A percentile compares a stretch with the other conserved stretches of the same genome.
Conservation (phyloP, 2,797 vertebrate species). For the Hylomyscus alleni region DNA sequence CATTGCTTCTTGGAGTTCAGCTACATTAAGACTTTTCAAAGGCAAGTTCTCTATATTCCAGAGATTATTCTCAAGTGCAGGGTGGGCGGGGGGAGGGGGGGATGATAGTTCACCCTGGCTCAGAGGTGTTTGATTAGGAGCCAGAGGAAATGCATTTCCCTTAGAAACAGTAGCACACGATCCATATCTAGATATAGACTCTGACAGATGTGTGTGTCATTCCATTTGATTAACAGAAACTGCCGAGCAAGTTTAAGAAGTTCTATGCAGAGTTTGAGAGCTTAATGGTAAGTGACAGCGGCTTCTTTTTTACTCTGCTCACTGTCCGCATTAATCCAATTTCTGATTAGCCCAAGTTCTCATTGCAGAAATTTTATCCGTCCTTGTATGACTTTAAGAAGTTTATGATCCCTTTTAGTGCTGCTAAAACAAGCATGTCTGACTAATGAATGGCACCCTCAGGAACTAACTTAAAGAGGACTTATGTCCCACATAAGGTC, state of each 20-base stretch:
- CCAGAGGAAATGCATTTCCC: slow-evolving; percentile 63
- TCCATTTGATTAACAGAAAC: slow-evolving; percentile 94
- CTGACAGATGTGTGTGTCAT: slow-evolving; percentile 84
- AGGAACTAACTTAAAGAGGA: slow-evolving; percentile 88
- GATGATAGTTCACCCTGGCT: neutral
- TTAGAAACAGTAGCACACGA: slow-evolving; percentile 42
- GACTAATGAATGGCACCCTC: slow-evolving; percentile 90
- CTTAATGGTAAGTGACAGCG: slow-evolving; percentile 95
- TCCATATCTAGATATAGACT: slow-evolving; percentile 57
- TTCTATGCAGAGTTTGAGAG: slow-evolving; percentile 99
- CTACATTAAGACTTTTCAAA: slow-evolving; percentile 57
- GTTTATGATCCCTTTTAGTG: slow-evolving; percentile 92
- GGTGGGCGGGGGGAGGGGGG: neutral
- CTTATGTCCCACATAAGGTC: slow-evolving; percentile 88
- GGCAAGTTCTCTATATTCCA: slow-evolving; percentile 42
- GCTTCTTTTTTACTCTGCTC: slow-evolving; percentile 86
- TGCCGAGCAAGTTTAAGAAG: slow-evolving; percentile 99
- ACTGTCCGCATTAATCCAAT: slow-evolving; percentile 86
- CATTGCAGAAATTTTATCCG: slow-evolving; percentile 90
- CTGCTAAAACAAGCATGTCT: slow-evolving; percentile 92
- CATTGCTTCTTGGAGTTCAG: slow-evolving; percentile 74
- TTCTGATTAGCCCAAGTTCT: slow-evolving; percentile 87
- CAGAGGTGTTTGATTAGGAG: slow-evolving; percentile 61
- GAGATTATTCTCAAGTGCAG: slow-evolving; percentile 47
- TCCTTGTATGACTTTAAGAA: slow-evolving; percentile 92